Conservation (phyloP, 2,113 vertebrate genomes). For the Casuarius casuarius region DNA sequence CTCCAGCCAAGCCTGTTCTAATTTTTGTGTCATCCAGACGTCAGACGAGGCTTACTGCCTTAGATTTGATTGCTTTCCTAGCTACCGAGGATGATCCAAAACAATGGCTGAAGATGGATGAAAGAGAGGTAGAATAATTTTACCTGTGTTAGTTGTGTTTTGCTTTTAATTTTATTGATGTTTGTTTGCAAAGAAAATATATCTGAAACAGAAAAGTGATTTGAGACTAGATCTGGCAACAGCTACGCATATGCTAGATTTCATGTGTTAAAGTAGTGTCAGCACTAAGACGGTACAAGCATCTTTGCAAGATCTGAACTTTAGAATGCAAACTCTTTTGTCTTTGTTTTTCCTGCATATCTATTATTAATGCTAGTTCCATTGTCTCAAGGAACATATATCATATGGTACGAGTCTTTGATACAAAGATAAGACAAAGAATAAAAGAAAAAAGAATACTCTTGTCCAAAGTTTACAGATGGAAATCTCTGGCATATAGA, state of each 20-base stretch:
- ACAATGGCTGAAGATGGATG: constrained; percentile 98
- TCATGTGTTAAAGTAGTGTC: background rate
- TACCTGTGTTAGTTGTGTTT: background rate
- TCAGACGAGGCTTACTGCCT: constrained; percentile 94
- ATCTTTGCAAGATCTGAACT: background rate
- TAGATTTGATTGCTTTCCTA: constrained; percentile 95
- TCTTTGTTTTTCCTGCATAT: constrained; percentile 34
- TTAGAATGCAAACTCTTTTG: background rate
- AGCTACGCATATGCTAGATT: background rate
- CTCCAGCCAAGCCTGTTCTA: constrained; percentile 95
- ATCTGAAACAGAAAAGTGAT: background rate
- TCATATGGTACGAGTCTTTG: constrained; percentile 29
- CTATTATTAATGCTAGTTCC: background rate
- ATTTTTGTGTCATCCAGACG: constrained; percentile 98
- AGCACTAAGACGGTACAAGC: background rate
- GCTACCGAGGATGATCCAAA: constrained; percentile 98
- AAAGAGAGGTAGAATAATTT: constrained; percentile 87
- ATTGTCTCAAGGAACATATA: background rate
- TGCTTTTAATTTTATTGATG: background rate
- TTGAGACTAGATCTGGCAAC: background rate
- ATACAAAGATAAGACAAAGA: constrained; percentile 40
- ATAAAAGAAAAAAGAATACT: background rate
- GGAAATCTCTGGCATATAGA: background rate
- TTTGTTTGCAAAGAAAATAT: background rate
- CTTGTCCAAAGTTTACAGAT: constrained; percentile 35